These are phyloP conservation scores for Leptarthrus brevirostris DNA, from an alignment of 2,888 invertebrate species.

Conservation along the genomic window DNA sequence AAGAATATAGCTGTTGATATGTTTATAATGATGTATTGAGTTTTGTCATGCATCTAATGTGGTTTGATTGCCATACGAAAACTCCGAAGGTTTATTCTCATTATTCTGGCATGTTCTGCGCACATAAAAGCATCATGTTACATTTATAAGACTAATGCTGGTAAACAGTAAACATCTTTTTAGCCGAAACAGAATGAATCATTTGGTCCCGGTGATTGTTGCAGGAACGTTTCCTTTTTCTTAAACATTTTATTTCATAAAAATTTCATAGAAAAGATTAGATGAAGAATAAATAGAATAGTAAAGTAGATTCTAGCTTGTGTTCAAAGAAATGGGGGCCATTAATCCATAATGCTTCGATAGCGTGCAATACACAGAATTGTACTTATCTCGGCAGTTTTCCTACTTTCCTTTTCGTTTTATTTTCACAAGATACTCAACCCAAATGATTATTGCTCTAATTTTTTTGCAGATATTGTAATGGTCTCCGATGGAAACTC, in stretches of 20 bases:
- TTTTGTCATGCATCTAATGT: too few species aligned
- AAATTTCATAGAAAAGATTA: slow-evolving; percentile 5
- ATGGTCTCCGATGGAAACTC: slow-evolving; percentile 2
- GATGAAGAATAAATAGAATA: slow-evolving; percentile 27
- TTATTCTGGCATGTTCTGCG: too few species aligned
- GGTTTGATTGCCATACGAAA: too few species aligned
- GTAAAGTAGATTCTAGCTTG: background rate
- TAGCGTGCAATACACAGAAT: background rate
- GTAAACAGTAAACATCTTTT: background rate
- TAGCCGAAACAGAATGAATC: background rate
- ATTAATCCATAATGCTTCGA: slow-evolving; percentile 26
- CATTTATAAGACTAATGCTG: background rate
- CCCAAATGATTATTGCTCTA: slow-evolving; percentile 34
- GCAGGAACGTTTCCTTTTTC: background rate
- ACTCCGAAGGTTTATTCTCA: too few species aligned
- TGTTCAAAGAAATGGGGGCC: background rate
- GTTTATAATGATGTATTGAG: too few species aligned
- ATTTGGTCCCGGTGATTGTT: background rate
- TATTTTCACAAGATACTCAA: slow-evolving; percentile 31
- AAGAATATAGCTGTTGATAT: too few species aligned
- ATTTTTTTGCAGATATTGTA: slow-evolving; percentile 38
- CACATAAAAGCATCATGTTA: slow-evolving; percentile 2
- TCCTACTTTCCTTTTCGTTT: background rate
- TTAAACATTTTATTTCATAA: background rate
- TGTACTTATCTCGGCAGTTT: background rate